Evolutionary conservation across 2,888 invertebrate genomes (phyloP), one percentile per base, ranked within the genome.

Genomic region (Emesis castigata): DNA sequence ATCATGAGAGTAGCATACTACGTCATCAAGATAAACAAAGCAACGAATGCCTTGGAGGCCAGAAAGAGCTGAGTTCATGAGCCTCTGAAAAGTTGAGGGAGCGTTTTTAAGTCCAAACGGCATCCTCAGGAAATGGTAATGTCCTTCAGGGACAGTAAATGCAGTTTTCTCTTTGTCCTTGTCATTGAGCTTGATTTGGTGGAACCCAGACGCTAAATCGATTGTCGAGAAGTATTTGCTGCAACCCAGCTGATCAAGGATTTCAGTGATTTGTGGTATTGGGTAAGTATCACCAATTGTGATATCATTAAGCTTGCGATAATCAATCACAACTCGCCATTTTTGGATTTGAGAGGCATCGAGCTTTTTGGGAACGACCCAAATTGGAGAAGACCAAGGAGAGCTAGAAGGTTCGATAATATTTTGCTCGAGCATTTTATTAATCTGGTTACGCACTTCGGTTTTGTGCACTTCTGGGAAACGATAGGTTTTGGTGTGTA

Each of bases 351-450:
- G 80, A 1, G 82, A 83, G 0, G 87, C 80, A 48, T 88, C 87
- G 0, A 68, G 4, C 48, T 88, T 88, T 66, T 88, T 89, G 0
- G 86, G 87, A 0, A 88, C 83, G 2, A 44, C 44, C 44, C 44
- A 87, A 73, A 87, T 83, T 0, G 86, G 87, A 0, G 86, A 79
- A 7, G 73, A 79, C 88, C 87, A 89, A 1, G 86, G 86, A 0
- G 85, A 85, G 1, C 6, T 58, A 1, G 85, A 86, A 0, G 85
- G 87, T 76, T 79, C 26, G 9, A 88, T 88, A 0, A 88, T 86
- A 0, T 77, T 73, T 48, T 88, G 77, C 6, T 86, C 44, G 7
- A 88, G 26, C 86, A 87, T 85, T 70, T 86, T 70, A 3, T 75
- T 65, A 0, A 86, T 81, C 81, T 85, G 86, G 5, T 39, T 61